Base-by-base conservation (phyloP, 2,888 invertebrate genomes). In the Ceriagrion tenellum region DNA sequence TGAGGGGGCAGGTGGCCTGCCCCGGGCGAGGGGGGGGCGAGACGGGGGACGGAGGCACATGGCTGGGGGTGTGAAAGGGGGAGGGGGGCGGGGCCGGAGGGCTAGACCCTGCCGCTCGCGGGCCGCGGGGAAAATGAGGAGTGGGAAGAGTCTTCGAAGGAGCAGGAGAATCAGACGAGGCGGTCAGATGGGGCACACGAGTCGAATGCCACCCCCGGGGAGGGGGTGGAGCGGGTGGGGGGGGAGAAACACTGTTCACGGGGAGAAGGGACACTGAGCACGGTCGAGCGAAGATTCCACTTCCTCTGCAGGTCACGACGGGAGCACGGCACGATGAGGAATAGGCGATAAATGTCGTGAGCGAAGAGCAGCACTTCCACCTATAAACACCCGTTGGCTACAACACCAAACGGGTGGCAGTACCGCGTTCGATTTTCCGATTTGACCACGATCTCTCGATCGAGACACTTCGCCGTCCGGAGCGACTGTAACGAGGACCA, bases 11-110 rank as follows among this genome's bases (percentile, higher is more conserved):
- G 81, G 81, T n/a, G 69, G 69, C 35, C 30, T 16, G 3, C 81
- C 81, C 35, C 81, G 23, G 81, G 81, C 30, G 81, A 35, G 81
- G 81, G 81, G 96, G 96, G 95, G 95, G 95, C 90, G 95, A 95
- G 96, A 95, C 95, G 95, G 95, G 96, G 96, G 96, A 95, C 95
- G 95, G 40, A 47, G n/a, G 81, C 40, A 63, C 55, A 88, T 56
- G 74, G 56, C 93, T 89, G 89, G 74, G 55, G 91, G 95, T 90
- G 88, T 55, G 81, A n/a, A 23, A 12, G 81, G 81, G 81, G 30
- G 30, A 35, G 18, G 30, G 30, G 16, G 16, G 30, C 23, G 2
- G 47, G n/a, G 69, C 26, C 26, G 69, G 26, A 8, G 69, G 69
- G 35, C 81, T 4, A 16, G 35, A 81, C 16, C 35, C 35, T 81